Evolutionary conservation across 2,113 vertebrate species (phyloP), one percentile per base, ranked within the genome.

Genomic region (Ailurus styani): DNA sequence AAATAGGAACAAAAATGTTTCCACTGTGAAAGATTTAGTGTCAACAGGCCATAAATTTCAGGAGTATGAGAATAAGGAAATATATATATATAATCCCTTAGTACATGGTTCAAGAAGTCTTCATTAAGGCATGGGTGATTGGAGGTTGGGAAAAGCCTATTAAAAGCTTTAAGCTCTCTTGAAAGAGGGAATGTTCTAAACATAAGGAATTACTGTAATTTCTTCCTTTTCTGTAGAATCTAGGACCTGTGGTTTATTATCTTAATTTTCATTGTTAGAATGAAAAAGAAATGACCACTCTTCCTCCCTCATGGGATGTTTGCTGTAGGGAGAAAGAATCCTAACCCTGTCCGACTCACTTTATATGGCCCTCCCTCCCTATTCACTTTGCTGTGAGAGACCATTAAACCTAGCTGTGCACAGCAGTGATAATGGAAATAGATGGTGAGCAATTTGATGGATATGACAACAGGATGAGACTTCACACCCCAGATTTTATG

Each of bases 381-480:
- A 45, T 96, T 97, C 94, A 90, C 73, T 98, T 95, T 91, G 23
- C 96, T 95, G 52, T 37, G 85, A 97, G 93, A 97, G 95, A 97
- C 97, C 91, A 83, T 95, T 97, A 97, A 77, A 31, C 70, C 97
- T 88, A 95, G 66, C 87, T 97, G 88, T 90, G 87, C 78, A 83
- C 93, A 90, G 92, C 62, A 57, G 96, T 31, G 60, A 97, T 98
- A 90, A 98, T 93, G 97, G 94, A 97, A 96, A 66, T 73, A 94
- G 93, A 97, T 96, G 85, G 78, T 42, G n/a, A 98, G 55, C 60
- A 82, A 97, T 96, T 97, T 97, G 79, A 93, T 86, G 98, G 96
- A 93, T 95, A 78, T 23, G 89, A 97, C 83, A 97, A 96, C 86
- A 97, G 87, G 97, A 70, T 78, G 86, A 98, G 98, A 94, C 89